Evolutionary conservation across 1,140 invertebrate species (phyloP).

Genomic region (Druon quercuslanigerum): DNA sequence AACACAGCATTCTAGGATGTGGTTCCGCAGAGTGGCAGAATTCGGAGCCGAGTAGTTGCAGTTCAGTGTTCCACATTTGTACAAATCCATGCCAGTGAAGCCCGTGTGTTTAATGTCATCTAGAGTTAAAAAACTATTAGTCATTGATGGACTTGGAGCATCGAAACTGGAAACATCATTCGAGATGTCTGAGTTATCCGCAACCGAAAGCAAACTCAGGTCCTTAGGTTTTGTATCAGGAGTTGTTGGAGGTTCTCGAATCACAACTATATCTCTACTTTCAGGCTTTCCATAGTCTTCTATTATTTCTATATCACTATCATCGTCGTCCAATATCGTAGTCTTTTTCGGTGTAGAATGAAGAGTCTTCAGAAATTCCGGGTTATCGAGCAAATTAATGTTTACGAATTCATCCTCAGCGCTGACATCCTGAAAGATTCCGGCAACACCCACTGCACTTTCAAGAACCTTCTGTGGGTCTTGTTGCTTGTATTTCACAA

Average conservation of each 20-base stretch:
- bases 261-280: conserved; percentile 23
- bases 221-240: conserved; percentile 25
- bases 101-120: conserved; percentile 70
- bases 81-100: conserved; percentile 70
- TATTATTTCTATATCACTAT: conserved; percentile 70
- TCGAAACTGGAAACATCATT: background rate
- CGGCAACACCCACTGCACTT: conserved; percentile 34
- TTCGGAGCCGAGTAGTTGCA: conserved; percentile 65
- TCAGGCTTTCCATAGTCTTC: conserved; percentile 49
- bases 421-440: conserved; percentile 26
- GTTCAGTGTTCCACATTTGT: conserved; percentile 73
- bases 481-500: background rate
- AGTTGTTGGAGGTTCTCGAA: conserved; percentile 2
- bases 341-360: conserved; percentile 32
- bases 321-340: conserved; percentile 46
- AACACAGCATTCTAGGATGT: conserved; percentile 72
- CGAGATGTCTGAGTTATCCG: background rate
- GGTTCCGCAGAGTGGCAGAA: conserved; percentile 67
- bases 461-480: background rate
- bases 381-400: conserved; percentile 66
- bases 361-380: conserved; percentile 49
- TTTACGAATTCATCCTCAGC: conserved; percentile 60
- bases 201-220: background rate
- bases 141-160: conserved; percentile 6
- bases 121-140: conserved; percentile 52